Base-by-base conservation (phyloP, 2,888 invertebrate species). In the Ptychoptera albimana region DNA sequence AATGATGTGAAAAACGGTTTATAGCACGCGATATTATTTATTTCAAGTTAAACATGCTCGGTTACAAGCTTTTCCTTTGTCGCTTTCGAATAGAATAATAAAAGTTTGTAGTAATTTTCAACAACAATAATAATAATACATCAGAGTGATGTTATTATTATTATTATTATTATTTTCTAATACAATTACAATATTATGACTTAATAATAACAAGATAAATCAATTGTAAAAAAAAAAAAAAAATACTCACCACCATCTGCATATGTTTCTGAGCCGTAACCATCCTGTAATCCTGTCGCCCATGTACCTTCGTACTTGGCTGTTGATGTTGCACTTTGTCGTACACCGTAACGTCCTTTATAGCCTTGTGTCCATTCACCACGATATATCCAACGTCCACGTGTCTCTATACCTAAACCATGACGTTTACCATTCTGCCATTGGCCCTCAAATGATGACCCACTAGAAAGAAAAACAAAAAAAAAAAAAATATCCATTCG, bases 391-490 rank as follows among this genome's bases (percentile, higher is more conserved):
- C 97, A 97, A 45, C 94, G 79, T 39, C 96, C 96, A 50, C 97
- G 79, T 50, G 87, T 86, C 69, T 99, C 98, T 60, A 96, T 88
- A 48, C 98, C 98, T 59, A 97, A 72, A 9, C 97, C 98, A 65
- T 99, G 97, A 44, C 97, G 77, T 68, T 96, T 93, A 51, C 98
- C 98, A 65, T 96, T 96, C 69, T 94, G 96, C 98, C 98, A 98
- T 69, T 97, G 94, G 49, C 98, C 98, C 68, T 93, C 92, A 72
- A 83, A 96, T 54, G 87, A 82, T 62, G 92, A 92, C 44, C 94
- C 96, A 67, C 89, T 91, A 61, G 56, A 46, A 53, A 50, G 37
- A 43, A 44, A 14, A 39, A 40, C 4, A 11, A 10, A 44, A 14
- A 14, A 11, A 38, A 40, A 30, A 30, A 12, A 9, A n/a, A 39